These are phyloP conservation scores for Agrochola litura DNA, from an alignment of 2,888 invertebrate species.

Conservation along the genomic window DNA sequence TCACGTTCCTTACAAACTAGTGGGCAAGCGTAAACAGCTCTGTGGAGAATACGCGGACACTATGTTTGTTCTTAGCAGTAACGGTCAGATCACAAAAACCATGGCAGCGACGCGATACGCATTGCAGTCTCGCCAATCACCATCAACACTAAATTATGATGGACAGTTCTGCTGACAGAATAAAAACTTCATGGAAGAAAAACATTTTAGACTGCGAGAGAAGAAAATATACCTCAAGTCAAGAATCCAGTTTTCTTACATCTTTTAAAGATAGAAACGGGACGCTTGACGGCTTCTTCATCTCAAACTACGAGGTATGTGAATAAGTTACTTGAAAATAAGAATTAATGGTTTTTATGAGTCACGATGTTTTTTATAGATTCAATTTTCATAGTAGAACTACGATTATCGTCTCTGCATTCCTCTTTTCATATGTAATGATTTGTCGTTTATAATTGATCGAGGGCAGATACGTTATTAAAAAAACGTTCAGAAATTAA, in stretches of 20 bases:
- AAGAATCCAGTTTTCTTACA: conserved; percentile 16
- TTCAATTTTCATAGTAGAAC: neutral
- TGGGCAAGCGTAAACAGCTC: neutral
- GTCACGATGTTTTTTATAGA: neutral
- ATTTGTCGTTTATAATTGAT: neutral
- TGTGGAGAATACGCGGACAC: neutral
- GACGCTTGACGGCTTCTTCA: conserved; percentile 35
- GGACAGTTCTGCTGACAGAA: neutral
- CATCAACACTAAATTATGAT: neutral
- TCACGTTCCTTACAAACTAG: neutral
- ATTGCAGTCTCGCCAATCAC: neutral
- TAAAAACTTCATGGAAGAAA: neutral
- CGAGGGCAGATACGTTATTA: neutral
- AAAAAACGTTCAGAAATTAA: neutral
- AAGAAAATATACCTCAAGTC: conserved; percentile 26
- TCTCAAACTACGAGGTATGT: conserved; percentile 32
- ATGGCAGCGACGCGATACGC: neutral
- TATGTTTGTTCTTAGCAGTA: neutral
- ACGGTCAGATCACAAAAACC: neutral
- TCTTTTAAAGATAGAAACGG: conserved; percentile 24
- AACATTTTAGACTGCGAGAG: neutral
- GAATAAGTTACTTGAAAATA: neutral
- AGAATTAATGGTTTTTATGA: neutral
- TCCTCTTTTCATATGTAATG: neutral
- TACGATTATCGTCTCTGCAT: neutral